These are phyloP conservation scores for Vanacampus margaritifer DNA, from an alignment of 2,113 vertebrate species.

Conservation along the genomic window DNA sequence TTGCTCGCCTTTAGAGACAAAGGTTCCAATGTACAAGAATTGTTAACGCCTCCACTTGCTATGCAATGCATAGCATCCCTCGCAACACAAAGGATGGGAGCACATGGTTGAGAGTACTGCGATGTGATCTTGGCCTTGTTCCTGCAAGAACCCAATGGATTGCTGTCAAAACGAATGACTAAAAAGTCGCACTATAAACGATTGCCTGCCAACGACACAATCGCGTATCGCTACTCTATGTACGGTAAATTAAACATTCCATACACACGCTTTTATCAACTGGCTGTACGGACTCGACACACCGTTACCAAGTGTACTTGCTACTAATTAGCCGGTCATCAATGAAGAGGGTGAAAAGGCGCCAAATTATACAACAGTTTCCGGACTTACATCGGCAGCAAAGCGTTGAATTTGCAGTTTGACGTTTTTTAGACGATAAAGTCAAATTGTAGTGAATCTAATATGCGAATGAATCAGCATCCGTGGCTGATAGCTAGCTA, in stretches of 20 bases:
- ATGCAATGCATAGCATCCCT: neutral
- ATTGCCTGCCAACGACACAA: neutral
- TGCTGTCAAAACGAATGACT: neutral
- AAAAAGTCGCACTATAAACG: neutral
- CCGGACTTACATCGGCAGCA: no score
- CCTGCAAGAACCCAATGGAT: neutral
- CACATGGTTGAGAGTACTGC: slow-evolving; percentile 25
- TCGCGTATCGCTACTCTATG: neutral
- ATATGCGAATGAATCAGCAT: slow-evolving; percentile 9
- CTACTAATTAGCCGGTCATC: neutral
- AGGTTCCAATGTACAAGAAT: neutral
- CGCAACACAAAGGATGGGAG: slow-evolving; percentile 18
- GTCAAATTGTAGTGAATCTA: accelerated
- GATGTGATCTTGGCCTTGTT: slow-evolving; percentile 26
- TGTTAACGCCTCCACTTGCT: neutral
- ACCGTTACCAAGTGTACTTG: neutral
- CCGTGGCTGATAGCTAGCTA: slow-evolving; percentile 15
- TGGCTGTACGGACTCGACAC: neutral
- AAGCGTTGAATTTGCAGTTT: accelerated
- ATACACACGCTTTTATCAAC: neutral
- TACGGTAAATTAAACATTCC: neutral
- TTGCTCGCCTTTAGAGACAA: neutral
- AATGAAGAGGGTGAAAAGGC: neutral
- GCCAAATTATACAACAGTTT: accelerated
- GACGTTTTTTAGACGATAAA: no score